Base-by-base conservation (phyloP, 2,888 invertebrate genomes). In the Eupeodes luniger region DNA sequence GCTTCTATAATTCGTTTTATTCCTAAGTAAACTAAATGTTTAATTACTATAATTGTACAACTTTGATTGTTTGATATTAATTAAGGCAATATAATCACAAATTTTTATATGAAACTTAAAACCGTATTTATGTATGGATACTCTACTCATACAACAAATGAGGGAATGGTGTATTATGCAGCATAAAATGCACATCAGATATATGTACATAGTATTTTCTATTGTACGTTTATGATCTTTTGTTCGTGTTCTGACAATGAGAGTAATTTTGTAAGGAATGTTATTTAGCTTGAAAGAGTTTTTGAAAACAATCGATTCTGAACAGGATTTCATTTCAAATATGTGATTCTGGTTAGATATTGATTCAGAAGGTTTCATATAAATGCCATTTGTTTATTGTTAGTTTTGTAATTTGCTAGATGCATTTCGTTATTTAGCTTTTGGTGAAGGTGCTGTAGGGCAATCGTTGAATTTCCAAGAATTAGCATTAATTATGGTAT, bases 61-160 rank as follows among this genome's bases (percentile, higher is more conserved):
- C 66, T 66, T 47, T 66, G 66, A 66, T 66, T 66, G 27, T 66
- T 66, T 7, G 27, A 27, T 59, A 49, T 40, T 66, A 49, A 47
- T 66, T 14, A 66, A 66, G 9, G 4, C 47, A 66, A 49, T 47
- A 6, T 11, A 64, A 64, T 47, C 64, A 19, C 19, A 64, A 27
- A 27, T 3, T 27, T 3, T 27, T n/a, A 7, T 4, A 16, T 34
- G 66, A 47, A 49, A 64, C 47, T 47, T 27, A 64, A 64, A 47
- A 64, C 7, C 36, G 59, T 16, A 7, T 27, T 1, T 27, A 3
- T 27, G 19, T 19, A 19, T 19, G 19, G 1, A 19, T 19, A 19
- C n/a, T n/a, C n/a, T n/a, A 19, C 19, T 19, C 19, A 27, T 27
- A 27, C 27, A 27, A 47, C 11, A 10, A 44, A 47, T 11, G 10